These are phyloP conservation scores for Rhadinocentrus ornatus DNA, from an alignment of 2,797 vertebrate genomes.

Conservation along the genomic window DNA sequence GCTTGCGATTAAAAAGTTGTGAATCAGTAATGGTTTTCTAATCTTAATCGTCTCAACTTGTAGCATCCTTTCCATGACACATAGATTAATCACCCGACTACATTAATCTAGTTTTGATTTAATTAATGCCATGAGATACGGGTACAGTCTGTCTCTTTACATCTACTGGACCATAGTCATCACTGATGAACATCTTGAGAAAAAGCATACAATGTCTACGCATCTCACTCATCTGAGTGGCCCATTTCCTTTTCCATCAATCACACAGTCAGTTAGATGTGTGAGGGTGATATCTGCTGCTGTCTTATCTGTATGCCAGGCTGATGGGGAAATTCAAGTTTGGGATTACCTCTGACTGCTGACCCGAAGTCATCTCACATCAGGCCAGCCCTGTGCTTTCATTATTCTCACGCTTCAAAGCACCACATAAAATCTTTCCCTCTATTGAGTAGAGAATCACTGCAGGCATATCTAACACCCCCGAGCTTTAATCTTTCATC, in stretches of 20 bases:
- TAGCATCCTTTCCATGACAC: conserved; percentile 19
- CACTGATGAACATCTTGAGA: conserved; percentile 52
- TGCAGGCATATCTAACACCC: conserved; percentile 27
- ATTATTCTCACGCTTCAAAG: conserved; percentile 59
- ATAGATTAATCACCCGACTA: conserved; percentile 12
- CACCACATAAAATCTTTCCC: conserved; percentile 39
- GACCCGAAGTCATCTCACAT: conserved; percentile 70
- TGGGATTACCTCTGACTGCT: conserved; percentile 80
- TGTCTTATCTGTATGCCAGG: conserved; percentile 81
- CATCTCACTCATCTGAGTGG: conserved; percentile 60
- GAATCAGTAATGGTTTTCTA: conserved; percentile 46
- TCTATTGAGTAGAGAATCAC: conserved; percentile 37
- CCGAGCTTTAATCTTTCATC: conserved; percentile 18
- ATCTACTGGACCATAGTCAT: conserved; percentile 27
- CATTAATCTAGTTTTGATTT: conserved; percentile 4
- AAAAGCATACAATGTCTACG: conserved; percentile 56
- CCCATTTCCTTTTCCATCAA: conserved; percentile 79
- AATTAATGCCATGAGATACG: background rate
- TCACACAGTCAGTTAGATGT: conserved; percentile 54
- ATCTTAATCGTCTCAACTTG: conserved; percentile 46
- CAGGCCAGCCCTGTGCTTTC: conserved; percentile 43
- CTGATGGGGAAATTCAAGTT: conserved; percentile 81
- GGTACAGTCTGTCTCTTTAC: conserved; percentile 12
- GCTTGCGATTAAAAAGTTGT: conserved; percentile 64
- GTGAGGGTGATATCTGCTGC: conserved; percentile 69